These are phyloP conservation scores for Leptobrachium ailaonicum DNA, from an alignment of 2,113 vertebrate genomes.

Conservation along the genomic window DNA sequence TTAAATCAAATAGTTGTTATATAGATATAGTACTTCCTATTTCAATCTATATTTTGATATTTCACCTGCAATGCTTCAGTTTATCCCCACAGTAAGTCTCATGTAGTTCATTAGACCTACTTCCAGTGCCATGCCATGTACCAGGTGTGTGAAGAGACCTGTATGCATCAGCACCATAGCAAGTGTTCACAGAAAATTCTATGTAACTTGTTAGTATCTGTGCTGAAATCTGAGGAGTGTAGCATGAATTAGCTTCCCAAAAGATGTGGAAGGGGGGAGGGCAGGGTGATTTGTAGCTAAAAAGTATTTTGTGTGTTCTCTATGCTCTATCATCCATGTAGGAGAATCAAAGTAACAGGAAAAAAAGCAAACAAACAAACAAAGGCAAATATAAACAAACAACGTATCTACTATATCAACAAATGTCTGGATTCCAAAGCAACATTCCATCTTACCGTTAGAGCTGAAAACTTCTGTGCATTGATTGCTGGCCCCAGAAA, in stretches of 20 bases:
- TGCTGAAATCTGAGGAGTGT: constrained; percentile 13
- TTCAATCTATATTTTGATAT: no score
- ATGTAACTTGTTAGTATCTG: not conserved
- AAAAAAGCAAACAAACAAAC: not conserved
- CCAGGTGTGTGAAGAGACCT: not conserved
- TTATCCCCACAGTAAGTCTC: no score
- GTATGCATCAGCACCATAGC: not conserved
- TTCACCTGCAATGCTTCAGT: no score
- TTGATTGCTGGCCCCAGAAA: constrained; percentile 9
- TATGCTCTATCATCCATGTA: not conserved
- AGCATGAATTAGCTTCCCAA: constrained; percentile 16
- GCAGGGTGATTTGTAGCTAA: not conserved
- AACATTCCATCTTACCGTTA: constrained; percentile 17
- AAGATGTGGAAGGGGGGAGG: constrained; percentile 30
- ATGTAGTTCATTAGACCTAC: no score
- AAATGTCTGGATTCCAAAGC: not conserved
- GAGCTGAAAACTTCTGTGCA: constrained; percentile 36
- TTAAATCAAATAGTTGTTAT: no score
- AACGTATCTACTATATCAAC: not conserved
- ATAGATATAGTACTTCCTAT: no score
- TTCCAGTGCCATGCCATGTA: not conserved
- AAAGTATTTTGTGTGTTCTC: not conserved
- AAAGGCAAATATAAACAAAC: not conserved
- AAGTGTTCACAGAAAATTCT: not conserved
- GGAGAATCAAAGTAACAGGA: not conserved